Evolutionary conservation across 1,140 invertebrate genomes (phyloP), one percentile per base, ranked within the genome.

Genomic region (Oreohelix idahoensis): DNA sequence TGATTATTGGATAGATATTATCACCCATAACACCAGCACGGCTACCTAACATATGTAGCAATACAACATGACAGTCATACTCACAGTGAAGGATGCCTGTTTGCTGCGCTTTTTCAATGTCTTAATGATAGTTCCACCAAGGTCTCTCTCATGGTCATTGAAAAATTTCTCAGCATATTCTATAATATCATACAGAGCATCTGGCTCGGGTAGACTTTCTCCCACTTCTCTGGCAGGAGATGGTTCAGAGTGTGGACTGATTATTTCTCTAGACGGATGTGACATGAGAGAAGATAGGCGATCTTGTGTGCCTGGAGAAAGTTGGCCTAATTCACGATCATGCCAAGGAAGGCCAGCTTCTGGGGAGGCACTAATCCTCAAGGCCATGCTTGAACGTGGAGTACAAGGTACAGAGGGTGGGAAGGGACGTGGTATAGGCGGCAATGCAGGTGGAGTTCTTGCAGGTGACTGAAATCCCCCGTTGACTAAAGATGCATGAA

Each of bases 91-190:
- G 17, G 88, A 88, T 13, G 84, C 71, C 74, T 86, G 79, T 69
- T 81, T 81, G 32, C 35, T 88, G 45, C 85, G 85, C 71, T 89
- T 93, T 84, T 87, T 98, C 39, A 98, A 92, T 5, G 97, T 98
- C 32, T 96, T 96, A 93, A 98, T 98, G 73, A 98, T 96, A 95
- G 97, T 84, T 29, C 94, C 96, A 29, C 89, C 86, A 20, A 95
- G 95, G 42, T 96, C 96, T 75, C 96, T 93, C 81, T 97, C 96
- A 89, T 98, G 97, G 81, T 95, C 95, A 92, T 98, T 98, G 92
- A 97, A 99, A 93, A 97, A 97, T 84, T 96, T 95, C 87, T 98
- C 96, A 23, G 97, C 98, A 94, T 97, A 99, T 89, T 98, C 97
- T 0, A 97, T 94, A 89, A 99, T 96, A 89, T 98, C 96, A 89